Percentiles rank a stretch among this genome's conserved stretches.
phyloP scores from a whole-genome alignment of 2,888 invertebrate genomes.

The Camponotus fellah region DNA sequence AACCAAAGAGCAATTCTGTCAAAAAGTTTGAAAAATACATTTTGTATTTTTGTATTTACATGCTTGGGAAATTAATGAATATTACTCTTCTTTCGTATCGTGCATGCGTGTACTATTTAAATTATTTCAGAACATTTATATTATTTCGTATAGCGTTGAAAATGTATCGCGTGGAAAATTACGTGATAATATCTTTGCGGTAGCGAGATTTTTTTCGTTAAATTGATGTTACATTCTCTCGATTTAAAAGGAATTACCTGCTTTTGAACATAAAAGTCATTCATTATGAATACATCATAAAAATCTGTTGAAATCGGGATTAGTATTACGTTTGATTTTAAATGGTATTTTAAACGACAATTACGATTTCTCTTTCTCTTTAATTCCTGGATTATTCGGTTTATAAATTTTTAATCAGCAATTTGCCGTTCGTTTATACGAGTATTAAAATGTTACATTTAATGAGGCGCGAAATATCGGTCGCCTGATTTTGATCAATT shows the following conservation, averaged over 20 bases:
- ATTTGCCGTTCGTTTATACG: neutral
- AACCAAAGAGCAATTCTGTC: neutral
- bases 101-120: neutral
- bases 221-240: neutral
- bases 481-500: neutral
- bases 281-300: neutral
- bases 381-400: neutral
- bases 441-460: neutral
- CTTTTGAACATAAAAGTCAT: neutral
- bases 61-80: neutral
- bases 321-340: slow-evolving; percentile 4
- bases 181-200: neutral
- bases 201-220: neutral
- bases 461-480: neutral
- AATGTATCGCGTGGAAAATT: neutral
- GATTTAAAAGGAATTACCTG: neutral
- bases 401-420: neutral
- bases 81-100: neutral
- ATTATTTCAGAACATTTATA: too few relatives aligned
- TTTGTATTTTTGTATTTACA: too few relatives aligned
- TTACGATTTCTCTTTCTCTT: neutral
- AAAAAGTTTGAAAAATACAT: neutral
- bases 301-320: neutral
- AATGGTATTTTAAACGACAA: neutral
- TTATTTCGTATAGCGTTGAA: neutral